Percentiles rank a stretch among this genome's conserved stretches.
These are phyloP conservation scores for Embidobia sp. DNA, from an alignment of 2,888 invertebrate genomes.

Conservation along the genomic window DNA sequence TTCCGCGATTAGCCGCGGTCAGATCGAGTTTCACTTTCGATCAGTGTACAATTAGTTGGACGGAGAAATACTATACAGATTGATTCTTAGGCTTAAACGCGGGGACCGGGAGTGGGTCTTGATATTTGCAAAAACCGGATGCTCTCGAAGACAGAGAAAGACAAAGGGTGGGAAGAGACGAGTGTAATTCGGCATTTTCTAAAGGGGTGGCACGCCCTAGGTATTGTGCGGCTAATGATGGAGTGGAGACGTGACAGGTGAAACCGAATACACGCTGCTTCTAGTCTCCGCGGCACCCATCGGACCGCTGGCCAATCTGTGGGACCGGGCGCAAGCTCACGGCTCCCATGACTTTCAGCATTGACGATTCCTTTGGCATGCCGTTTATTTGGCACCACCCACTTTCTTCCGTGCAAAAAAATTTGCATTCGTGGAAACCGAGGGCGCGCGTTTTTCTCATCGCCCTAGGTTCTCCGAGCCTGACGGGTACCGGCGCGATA, in stretches of 20 bases:
- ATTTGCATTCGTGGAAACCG: conserved; percentile 57
- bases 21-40: neutral
- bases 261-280: conserved; percentile 76
- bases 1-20: neutral
- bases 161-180: conserved; percentile 54
- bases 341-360: conserved; percentile 72
- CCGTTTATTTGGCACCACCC: conserved; percentile 53
- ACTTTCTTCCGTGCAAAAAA: conserved; percentile 53
- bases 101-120: conserved; percentile 14
- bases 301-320: conserved; percentile 62
- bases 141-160: conserved; percentile 51
- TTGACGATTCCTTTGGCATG: conserved; percentile 60
- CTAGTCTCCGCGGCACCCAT: conserved; percentile 66
- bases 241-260: conserved; percentile 80
- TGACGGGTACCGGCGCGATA: neutral
- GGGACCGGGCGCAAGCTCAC: conserved; percentile 65
- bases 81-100: conserved; percentile 17
- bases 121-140: conserved; percentile 70
- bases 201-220: conserved; percentile 73
- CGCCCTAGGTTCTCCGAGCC: neutral
- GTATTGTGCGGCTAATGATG: conserved; percentile 79
- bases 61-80: conserved; percentile 31
- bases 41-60: conserved; percentile 24
- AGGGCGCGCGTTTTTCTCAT: conserved; percentile 40
- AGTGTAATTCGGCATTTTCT: conserved; percentile 73